Evolutionary conservation across 2,797 vertebrate species (phyloP).

Genomic region (Sternotherus odoratus): DNA sequence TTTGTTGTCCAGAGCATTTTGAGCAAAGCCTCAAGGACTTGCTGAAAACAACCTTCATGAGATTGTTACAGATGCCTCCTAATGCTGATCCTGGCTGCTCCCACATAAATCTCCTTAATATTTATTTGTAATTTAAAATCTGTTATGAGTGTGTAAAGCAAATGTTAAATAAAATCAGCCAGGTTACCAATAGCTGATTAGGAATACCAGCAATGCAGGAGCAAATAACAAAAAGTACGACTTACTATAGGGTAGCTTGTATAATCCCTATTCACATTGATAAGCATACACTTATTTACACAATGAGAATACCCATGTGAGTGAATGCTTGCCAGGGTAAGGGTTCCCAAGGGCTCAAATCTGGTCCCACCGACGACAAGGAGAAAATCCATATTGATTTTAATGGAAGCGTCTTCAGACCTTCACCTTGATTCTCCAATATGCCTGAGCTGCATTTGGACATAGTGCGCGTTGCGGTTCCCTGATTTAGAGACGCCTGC

Average conservation of each 20-base stretch:
- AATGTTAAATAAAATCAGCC: background rate
- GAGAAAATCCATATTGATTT: background rate
- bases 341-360: background rate
- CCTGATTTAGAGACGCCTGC: background rate
- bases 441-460: background rate
- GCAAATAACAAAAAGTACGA: background rate
- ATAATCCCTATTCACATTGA: slow-evolving; percentile 10
- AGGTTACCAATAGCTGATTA: background rate
- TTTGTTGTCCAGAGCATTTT: background rate
- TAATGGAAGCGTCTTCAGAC: background rate
- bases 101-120: background rate
- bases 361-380: background rate
- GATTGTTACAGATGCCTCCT: background rate
- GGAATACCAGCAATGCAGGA: background rate
- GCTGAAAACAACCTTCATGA: background rate
- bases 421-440: background rate
- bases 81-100: background rate
- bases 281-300: background rate
- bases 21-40: background rate
- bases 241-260: slow-evolving; percentile 8
- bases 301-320: background rate
- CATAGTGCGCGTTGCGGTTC: slow-evolving; percentile 15
- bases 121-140: slow-evolving; percentile 37
- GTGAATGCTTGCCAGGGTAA: background rate
- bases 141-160: slow-evolving; percentile 50